phyloP scores from a whole-genome alignment of 1,140 invertebrate genomes.

The Scaptomyza montana region DNA sequence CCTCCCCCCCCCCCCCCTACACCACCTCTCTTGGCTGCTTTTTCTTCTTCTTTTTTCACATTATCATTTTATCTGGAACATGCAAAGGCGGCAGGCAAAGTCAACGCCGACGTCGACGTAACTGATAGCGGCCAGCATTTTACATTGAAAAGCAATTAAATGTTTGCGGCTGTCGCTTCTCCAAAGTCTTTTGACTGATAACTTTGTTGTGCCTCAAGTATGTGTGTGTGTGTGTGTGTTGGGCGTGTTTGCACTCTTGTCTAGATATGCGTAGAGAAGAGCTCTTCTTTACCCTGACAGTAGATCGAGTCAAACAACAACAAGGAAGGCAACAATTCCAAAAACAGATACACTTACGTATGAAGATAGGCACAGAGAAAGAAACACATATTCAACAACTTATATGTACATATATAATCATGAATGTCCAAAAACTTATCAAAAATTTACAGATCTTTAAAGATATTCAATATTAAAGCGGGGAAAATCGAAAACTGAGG shows the following conservation, averaged over 20 bases:
- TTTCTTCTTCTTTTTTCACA: conserved; percentile 15
- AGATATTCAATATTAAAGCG: too few species aligned
- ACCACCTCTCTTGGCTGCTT: too few species aligned
- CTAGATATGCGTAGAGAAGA: conserved; percentile 43
- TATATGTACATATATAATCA: too few species aligned
- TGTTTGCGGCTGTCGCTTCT: conserved; percentile 52
- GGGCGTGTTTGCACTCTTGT: conserved; percentile 43
- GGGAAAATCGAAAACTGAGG: too few species aligned
- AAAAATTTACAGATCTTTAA: too few species aligned
- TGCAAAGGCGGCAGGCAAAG: conserved; percentile 37
- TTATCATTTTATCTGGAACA: conserved; percentile 57
- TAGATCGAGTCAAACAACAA: not conserved
- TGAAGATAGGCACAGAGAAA: too few species aligned
- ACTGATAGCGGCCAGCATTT: conserved; percentile 42
- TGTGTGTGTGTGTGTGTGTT: conserved; percentile 14
- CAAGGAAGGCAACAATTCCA: not conserved
- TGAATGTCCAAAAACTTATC: too few species aligned
- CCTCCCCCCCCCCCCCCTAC: too few species aligned
- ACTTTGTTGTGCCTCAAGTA: conserved; percentile 10
- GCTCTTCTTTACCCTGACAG: not conserved
- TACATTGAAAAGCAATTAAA: conserved; percentile 75
- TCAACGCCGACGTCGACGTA: conserved; percentile 8
- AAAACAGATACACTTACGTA: not conserved
- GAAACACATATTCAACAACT: too few species aligned
- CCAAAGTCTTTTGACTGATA: conserved; percentile 51